phyloP scores from a whole-genome alignment of 2,888 invertebrate species.

The Periphyllus acericola region DNA sequence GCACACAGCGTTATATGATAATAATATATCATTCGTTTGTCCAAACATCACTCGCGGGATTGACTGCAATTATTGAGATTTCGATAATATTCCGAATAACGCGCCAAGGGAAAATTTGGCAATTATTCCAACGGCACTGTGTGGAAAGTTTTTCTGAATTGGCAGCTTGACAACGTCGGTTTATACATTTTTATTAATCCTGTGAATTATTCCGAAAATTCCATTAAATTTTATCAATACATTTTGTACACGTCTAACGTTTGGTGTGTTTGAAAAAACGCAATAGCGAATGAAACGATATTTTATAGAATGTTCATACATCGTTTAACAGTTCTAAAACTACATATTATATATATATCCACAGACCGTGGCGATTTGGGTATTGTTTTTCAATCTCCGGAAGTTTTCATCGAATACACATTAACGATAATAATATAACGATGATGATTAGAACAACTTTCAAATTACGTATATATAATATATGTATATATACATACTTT shows the following conservation, averaged over 20 bases:
- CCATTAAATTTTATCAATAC: not conserved
- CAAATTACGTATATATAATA: not conserved
- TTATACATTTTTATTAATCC: slow-evolving; percentile 19
- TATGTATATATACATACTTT: too few species aligned
- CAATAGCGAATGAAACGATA: not conserved
- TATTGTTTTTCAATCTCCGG: too few species aligned
- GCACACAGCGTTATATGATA: not conserved
- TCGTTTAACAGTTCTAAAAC: too few species aligned
- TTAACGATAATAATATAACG: not conserved
- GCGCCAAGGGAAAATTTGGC: slow-evolving; percentile 24
- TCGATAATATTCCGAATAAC: not conserved
- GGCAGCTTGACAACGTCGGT: slow-evolving; percentile 29
- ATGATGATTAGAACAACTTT: not conserved
- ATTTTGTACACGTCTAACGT: not conserved
- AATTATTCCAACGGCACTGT: not conserved
- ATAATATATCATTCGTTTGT: slow-evolving; percentile 18
- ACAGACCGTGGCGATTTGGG: too few species aligned
- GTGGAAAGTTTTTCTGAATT: not conserved
- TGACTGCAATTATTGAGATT: slow-evolving; percentile 22
- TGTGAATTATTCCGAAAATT: slow-evolving; percentile 8
- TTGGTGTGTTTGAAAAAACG: not conserved
- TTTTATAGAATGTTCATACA: too few species aligned
- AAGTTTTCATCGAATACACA: not conserved
- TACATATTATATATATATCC: too few species aligned
- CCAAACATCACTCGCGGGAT: slow-evolving; percentile 11